Conservation (phyloP, 2,888 invertebrate genomes). For the Dendrolimus pini region DNA sequence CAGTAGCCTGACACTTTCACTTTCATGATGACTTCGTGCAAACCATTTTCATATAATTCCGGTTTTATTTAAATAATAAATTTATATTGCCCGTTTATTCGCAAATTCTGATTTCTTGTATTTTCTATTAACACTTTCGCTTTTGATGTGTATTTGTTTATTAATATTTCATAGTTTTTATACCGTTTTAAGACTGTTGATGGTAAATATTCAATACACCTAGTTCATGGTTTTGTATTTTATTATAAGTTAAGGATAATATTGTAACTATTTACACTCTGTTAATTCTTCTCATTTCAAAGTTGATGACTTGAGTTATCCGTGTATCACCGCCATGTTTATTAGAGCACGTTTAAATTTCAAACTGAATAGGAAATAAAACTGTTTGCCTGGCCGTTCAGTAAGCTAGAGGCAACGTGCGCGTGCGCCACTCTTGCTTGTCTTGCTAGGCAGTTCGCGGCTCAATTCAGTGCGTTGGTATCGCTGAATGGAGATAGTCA, state of each 20-base stretch:
- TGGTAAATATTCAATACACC: too few species aligned
- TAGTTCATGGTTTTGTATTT: too few species aligned
- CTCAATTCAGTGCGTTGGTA: slow-evolving; percentile 53
- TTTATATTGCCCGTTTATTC: background rate
- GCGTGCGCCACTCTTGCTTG: slow-evolving; percentile 46
- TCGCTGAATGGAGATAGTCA: slow-evolving; percentile 63
- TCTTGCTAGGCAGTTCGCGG: slow-evolving; percentile 18
- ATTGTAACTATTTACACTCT: too few species aligned
- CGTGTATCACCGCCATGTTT: slow-evolving; percentile 29
- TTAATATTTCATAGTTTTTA: too few species aligned
- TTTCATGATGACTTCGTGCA: slow-evolving; percentile 23
- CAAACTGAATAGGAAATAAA: slow-evolving; percentile 69
- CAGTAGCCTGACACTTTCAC: slow-evolving; percentile 46
- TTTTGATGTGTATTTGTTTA: background rate
- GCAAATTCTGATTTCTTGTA: slow-evolving; percentile 12
- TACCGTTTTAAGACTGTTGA: too few species aligned
- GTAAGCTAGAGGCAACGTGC: slow-evolving; percentile 45
- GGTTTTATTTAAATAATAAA: slow-evolving; percentile 8
- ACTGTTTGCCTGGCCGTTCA: slow-evolving; percentile 52
- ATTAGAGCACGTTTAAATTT: slow-evolving; percentile 64
- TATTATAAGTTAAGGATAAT: too few species aligned
- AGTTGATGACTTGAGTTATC: too few species aligned
- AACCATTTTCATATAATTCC: slow-evolving; percentile 12
- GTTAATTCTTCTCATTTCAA: too few species aligned
- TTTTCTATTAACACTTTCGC: slow-evolving; percentile 6